phyloP scores from a whole-genome alignment of 2,113 vertebrate genomes.

The Laterallus jamaicensis region DNA sequence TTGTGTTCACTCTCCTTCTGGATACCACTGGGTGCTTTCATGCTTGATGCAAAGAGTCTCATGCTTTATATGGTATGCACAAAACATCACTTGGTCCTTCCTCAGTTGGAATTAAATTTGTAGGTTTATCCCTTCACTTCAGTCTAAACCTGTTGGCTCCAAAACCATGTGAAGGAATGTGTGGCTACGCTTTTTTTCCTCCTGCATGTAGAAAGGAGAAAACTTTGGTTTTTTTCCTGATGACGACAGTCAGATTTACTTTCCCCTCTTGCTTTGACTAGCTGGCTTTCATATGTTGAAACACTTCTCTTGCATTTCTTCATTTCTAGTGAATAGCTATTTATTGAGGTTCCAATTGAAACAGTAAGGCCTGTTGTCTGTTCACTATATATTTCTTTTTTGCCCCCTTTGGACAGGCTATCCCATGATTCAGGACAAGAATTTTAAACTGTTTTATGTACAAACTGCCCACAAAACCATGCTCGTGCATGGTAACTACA shows the following conservation, averaged over 20 bases:
- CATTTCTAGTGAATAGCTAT: neutral
- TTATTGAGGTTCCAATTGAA: neutral
- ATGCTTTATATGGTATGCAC: neutral
- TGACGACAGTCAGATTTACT: too few relatives aligned
- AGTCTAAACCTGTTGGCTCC: too few relatives aligned
- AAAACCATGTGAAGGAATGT: too few relatives aligned
- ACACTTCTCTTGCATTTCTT: neutral
- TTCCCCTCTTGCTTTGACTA: too few relatives aligned
- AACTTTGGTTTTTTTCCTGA: too few relatives aligned
- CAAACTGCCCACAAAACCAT: neutral
- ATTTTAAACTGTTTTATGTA: neutral
- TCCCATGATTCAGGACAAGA: neutral
- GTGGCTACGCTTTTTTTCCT: too few relatives aligned
- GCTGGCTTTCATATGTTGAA: neutral
- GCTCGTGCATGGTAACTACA: fast-evolving
- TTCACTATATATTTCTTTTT: neutral
- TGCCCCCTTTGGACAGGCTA: neutral
- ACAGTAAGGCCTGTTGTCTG: fast-evolving
- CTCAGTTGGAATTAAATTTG: neutral
- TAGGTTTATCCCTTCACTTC: neutral
- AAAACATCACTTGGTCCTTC: neutral
- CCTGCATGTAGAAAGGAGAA: too few relatives aligned
- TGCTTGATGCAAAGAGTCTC: neutral
- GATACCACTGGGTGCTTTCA: fast-evolving
- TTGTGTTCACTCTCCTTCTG: neutral